Evolutionary conservation across 2,888 invertebrate species (phyloP), one percentile per base, ranked within the genome.

Genomic region (Onchidella celtica): DNA sequence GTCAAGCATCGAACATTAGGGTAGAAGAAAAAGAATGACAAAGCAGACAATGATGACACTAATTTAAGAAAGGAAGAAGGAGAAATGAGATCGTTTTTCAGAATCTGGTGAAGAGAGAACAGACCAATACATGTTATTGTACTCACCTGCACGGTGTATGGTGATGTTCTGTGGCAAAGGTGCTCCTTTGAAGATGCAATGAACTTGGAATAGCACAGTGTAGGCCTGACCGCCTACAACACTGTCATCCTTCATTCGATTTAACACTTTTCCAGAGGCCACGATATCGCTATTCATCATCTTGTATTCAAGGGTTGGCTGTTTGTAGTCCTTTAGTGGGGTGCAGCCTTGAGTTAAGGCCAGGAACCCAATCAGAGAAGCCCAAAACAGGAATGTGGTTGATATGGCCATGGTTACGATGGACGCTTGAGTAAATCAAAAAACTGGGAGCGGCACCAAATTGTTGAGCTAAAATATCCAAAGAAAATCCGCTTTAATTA

Each of bases 151-250:
- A 24, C 21, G 14, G n/a, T 40, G 38, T 40, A 69, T 69, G 40
- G 27, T 40, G 24, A 69, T 69, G 6, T 14, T 9, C 14, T 69
- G 24, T 0, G n/a, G 21, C 69, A 69, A 3, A 24, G 24, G 38
- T 1, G n/a, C 69, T n/a, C 69, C 69, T 14, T 69, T 69, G 40
- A 38, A 69, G 24, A 38, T 69, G 36, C 69, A 69, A 27, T 24
- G 36, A 17, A 69, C 6, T 38, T 69, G 40, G 69, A 69, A 69
- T 1, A 40, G 4, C 1, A 47, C 47, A 24, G 40, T 69, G 69
- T 69, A 69, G 3, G 27, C 21, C 2, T 27, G 21, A 3, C n/a
- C 38, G 9, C 17, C 9, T 9, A 40, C 3, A 1, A 3, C 2
- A 69, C 36, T 21, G 14, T 36, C 17, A 1, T 40, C 69, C 4